Conservation (phyloP, 2,888 invertebrate species). For the Octodonta nipae region DNA sequence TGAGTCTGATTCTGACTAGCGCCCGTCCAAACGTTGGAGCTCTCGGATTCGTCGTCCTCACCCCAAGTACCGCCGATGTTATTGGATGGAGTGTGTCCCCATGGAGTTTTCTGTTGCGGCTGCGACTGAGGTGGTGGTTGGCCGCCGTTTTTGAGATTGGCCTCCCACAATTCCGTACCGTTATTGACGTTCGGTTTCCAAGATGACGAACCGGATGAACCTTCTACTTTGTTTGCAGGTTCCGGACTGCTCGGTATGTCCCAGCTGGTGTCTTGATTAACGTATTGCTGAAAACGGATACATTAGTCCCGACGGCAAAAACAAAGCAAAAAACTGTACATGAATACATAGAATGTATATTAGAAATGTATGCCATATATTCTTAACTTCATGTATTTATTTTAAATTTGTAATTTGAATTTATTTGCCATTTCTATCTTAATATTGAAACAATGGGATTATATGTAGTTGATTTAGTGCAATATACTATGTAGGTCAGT, state of each 20-base stretch:
- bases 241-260: conserved; percentile 83
- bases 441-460: no score
- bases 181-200: conserved; percentile 86
- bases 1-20: conserved; percentile 50
- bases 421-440: no score
- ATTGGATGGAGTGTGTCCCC: conserved; percentile 85
- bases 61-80: conserved; percentile 93
- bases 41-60: conserved; percentile 72
- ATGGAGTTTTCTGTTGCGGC: conserved; percentile 73
- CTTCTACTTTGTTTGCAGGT: conserved; percentile 54
- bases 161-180: conserved; percentile 86
- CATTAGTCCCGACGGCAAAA: no score
- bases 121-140: conserved; percentile 75
- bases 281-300: conserved; percentile 67
- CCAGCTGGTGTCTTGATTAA: conserved; percentile 89
- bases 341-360: no score
- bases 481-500: no score
- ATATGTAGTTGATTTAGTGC: no score
- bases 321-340: no score
- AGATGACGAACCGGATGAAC: conserved; percentile 42
- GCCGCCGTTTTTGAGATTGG: conserved; percentile 78
- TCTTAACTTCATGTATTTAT: no score
- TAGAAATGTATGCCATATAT: no score
- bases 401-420: no score
- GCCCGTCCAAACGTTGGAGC: conserved; percentile 78